These are phyloP conservation scores for Rhogogaster chlorosoma DNA, from an alignment of 2,888 invertebrate genomes.

Conservation along the genomic window DNA sequence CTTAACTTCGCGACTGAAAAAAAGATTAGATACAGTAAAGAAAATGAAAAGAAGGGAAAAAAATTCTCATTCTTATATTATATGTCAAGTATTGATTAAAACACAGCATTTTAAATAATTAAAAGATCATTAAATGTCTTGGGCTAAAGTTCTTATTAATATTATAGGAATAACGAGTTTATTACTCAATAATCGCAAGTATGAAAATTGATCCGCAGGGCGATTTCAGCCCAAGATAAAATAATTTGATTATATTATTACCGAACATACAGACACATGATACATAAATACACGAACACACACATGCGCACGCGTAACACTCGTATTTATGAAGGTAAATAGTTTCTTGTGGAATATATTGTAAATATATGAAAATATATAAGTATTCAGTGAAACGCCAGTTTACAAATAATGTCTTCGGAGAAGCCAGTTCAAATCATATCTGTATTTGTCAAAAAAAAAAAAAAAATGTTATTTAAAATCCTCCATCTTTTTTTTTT, in stretches of 20 bases:
- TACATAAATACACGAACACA: background rate
- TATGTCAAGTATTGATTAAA: background rate
- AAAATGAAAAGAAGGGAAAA: background rate
- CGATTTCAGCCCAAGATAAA: conserved; percentile 14
- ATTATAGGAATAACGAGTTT: conserved; percentile 2
- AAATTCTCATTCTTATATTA: background rate
- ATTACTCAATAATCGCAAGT: background rate
- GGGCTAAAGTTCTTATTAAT: background rate
- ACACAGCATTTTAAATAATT: background rate
- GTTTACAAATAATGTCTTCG: conserved; percentile 6
- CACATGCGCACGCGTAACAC: conserved; percentile 57
- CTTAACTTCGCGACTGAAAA: background rate
- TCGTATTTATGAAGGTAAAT: conserved; percentile 69
- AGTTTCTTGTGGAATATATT: conserved; percentile 65
- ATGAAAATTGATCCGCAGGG: background rate
- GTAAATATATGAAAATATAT: conserved; percentile 66
- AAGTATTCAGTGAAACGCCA: conserved; percentile 43
- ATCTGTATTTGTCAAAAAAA: background rate
- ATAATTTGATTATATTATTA: background rate
- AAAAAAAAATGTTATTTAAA: background rate
- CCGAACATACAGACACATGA: background rate
- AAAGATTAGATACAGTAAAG: background rate
- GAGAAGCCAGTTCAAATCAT: conserved; percentile 47
- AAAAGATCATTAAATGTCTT: background rate
- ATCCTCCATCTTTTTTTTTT: background rate